Conservation (phyloP, 2,888 invertebrate species). For the Incurvaria masculella region DNA sequence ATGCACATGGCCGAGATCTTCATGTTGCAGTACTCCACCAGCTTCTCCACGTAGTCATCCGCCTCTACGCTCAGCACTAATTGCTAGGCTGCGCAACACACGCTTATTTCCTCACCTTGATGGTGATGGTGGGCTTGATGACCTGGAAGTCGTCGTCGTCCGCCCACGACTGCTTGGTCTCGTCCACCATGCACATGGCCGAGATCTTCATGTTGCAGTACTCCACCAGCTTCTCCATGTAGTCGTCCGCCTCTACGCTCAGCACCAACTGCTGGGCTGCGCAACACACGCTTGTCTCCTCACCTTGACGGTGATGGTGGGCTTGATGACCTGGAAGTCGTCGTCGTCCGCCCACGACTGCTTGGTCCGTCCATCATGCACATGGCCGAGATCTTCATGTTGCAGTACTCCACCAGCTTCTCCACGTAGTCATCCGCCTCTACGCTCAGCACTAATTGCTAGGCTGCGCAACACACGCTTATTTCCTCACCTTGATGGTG, state of each 20-base stretch:
- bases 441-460: too few species aligned
- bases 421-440: slow-evolving; percentile 72
- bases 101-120: slow-evolving; percentile 66
- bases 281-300: too few species aligned
- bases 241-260: slow-evolving; percentile 72
- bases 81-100: too few species aligned
- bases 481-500: slow-evolving; percentile 61
- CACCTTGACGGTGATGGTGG: slow-evolving; percentile 67
- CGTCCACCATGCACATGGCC: slow-evolving; percentile 72
- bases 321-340: slow-evolving; percentile 75
- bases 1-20: slow-evolving; percentile 75
- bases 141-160: slow-evolving; percentile 82
- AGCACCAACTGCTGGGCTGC: too few species aligned
- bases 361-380: slow-evolving; percentile 75
- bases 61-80: slow-evolving; percentile 53
- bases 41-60: slow-evolving; percentile 71
- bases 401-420: slow-evolving; percentile 77
- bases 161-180: slow-evolving; percentile 82
- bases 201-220: slow-evolving; percentile 77
- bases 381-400: slow-evolving; percentile 75
- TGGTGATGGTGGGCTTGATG: slow-evolving; percentile 64
- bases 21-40: slow-evolving; percentile 78
- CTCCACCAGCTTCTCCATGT: slow-evolving; percentile 75
- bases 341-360: slow-evolving; percentile 83
- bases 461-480: too few species aligned